These are phyloP conservation scores for Centroberyx gerrardi DNA, from an alignment of 2,797 vertebrate species.

Conservation along the genomic window DNA sequence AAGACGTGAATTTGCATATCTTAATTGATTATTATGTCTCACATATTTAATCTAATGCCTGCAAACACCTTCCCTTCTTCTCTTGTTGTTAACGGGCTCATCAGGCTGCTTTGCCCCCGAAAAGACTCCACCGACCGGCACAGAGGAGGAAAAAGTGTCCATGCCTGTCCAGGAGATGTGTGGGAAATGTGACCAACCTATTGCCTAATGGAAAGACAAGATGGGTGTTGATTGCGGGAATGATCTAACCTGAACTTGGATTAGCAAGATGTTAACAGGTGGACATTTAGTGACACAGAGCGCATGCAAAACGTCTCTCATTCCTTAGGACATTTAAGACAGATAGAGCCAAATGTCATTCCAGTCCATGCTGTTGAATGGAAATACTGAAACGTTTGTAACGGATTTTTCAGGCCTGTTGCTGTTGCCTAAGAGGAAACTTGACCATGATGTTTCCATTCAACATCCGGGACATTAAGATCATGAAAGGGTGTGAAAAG, in stretches of 20 bases:
- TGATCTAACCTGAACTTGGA: constrained; percentile 13
- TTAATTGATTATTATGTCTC: neutral
- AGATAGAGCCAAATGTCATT: constrained; percentile 1
- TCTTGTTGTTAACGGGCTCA: constrained; percentile 24
- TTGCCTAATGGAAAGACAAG: constrained; percentile 59
- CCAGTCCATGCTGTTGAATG: neutral
- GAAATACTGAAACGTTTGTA: neutral
- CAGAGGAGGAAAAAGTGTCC: constrained; percentile 64
- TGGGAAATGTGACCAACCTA: constrained; percentile 64
- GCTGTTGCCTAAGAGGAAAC: constrained; percentile 17
- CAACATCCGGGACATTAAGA: constrained; percentile 17
- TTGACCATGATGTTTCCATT: neutral
- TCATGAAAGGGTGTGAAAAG: constrained; percentile 7
- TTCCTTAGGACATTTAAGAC: constrained; percentile 30
- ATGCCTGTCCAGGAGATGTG: constrained; percentile 82
- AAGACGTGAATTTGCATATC: constrained; percentile 7
- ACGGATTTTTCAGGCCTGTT: constrained; percentile 7
- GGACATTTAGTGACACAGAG: neutral
- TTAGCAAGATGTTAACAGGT: neutral
- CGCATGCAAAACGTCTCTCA: constrained; percentile 8
- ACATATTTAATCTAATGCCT: neutral
- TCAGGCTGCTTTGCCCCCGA: constrained; percentile 46
- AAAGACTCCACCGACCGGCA: constrained; percentile 17
- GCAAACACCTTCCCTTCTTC: neutral
- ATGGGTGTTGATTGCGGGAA: neutral